Conservation (phyloP, 1,140 invertebrate species). For the Drosophila truncata region DNA sequence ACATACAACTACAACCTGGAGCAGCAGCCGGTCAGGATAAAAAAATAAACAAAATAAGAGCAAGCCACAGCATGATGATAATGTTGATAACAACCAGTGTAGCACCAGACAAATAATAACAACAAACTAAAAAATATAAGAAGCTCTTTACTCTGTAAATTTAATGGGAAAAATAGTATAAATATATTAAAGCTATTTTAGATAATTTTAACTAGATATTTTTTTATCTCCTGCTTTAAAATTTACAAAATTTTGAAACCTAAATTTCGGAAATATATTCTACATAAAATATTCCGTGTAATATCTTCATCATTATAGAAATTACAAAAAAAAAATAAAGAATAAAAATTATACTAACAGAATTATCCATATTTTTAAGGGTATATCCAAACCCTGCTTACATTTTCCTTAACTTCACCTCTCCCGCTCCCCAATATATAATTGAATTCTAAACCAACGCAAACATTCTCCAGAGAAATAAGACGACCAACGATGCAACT, state of each 20-base stretch:
- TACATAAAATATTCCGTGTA: too few relatives aligned
- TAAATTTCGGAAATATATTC: background rate
- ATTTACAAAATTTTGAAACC: background rate
- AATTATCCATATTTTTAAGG: background rate
- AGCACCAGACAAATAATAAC: conserved; percentile 2
- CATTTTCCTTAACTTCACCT: conserved; percentile 7
- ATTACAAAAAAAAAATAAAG: too few relatives aligned
- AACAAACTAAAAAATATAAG: background rate
- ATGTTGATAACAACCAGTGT: conserved; percentile 51
- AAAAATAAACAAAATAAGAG: background rate
- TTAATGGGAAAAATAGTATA: background rate
- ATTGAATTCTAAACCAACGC: conserved; percentile 77
- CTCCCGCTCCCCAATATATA: conserved; percentile 61
- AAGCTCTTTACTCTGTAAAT: background rate
- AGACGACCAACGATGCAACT: conserved; percentile 49
- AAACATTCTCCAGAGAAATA: conserved; percentile 75
- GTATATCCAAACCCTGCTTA: background rate
- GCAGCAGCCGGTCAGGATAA: background rate
- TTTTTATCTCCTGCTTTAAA: background rate
- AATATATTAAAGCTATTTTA: background rate
- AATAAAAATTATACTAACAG: background rate
- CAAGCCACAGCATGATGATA: conserved; percentile 36
- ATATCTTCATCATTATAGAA: too few relatives aligned
- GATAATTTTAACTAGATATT: background rate
- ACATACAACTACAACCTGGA: conserved; percentile 6